Conservation (phyloP, 2,888 invertebrate genomes). For the Anoncus sp. region DNA sequence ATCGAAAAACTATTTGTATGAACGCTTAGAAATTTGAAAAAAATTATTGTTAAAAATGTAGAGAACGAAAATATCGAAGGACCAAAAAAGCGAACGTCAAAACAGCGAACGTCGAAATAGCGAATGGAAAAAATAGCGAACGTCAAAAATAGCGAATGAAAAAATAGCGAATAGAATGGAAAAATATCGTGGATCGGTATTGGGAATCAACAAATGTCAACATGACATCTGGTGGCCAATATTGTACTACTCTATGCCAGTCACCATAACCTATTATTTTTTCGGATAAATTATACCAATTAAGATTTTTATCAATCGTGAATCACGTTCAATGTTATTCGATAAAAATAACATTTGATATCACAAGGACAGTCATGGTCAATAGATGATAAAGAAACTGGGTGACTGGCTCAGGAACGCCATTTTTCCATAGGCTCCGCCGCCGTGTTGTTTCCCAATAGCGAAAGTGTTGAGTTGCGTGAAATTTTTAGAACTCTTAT, state of each 20-base stretch:
- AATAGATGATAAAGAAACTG: neutral
- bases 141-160: neutral
- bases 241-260: too few relatives aligned
- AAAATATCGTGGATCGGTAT: neutral
- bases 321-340: too few relatives aligned
- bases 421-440: too few relatives aligned
- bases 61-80: constrained; percentile 15
- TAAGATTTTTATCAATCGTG: too few relatives aligned
- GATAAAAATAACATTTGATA: neutral
- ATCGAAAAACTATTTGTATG: constrained; percentile 11
- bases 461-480: too few relatives aligned
- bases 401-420: too few relatives aligned
- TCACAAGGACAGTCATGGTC: neutral
- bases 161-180: constrained; percentile 2
- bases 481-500: too few relatives aligned
- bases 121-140: constrained; percentile 1
- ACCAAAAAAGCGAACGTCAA: constrained; percentile 12
- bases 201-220: too few relatives aligned
- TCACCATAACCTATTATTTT: too few relatives aligned
- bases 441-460: too few relatives aligned
- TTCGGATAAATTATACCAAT: too few relatives aligned
- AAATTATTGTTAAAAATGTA: constrained; percentile 2
- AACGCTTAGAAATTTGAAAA: constrained; percentile 6
- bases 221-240: too few relatives aligned
- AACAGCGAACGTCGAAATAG: constrained; percentile 7